These are phyloP conservation scores for Circaetus cinerascens DNA, from an alignment of 2,113 vertebrate species.

Conservation along the genomic window DNA sequence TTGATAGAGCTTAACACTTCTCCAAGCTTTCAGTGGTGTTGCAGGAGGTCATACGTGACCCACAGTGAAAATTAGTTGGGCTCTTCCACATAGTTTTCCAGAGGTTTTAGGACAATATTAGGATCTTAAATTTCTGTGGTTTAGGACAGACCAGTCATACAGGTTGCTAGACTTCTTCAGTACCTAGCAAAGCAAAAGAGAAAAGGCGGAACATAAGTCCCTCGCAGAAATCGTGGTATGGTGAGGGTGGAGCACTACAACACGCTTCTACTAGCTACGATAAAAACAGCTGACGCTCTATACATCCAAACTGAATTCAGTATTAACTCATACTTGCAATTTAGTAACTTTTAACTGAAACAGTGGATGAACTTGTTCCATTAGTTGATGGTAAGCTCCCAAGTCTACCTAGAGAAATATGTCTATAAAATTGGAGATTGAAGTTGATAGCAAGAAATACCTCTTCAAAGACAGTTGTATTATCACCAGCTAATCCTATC, in stretches of 20 bases:
- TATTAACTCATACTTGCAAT: neutral
- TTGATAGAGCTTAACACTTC: neutral
- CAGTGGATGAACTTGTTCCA: neutral
- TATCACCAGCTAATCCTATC: neutral
- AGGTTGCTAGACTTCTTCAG: neutral
- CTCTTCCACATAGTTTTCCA: neutral
- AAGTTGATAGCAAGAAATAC: neutral
- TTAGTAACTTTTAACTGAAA: neutral
- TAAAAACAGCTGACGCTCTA: neutral
- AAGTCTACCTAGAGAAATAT: neutral
- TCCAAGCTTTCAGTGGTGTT: neutral
- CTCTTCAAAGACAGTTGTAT: neutral
- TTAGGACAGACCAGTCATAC: neutral
- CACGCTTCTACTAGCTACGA: rapidly evolving
- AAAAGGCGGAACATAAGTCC: neutral
- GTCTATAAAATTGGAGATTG: neutral
- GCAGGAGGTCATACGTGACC: neutral
- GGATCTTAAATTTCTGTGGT: neutral
- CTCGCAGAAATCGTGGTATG: neutral
- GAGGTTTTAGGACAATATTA: neutral
- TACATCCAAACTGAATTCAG: neutral
- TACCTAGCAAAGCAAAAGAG: neutral
- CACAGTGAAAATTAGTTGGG: neutral
- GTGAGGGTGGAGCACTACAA: neutral
- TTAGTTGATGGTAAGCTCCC: neutral